Evolutionary conservation across 2,797 vertebrate species (phyloP).

Genomic region (Anisognathus igniventris): DNA sequence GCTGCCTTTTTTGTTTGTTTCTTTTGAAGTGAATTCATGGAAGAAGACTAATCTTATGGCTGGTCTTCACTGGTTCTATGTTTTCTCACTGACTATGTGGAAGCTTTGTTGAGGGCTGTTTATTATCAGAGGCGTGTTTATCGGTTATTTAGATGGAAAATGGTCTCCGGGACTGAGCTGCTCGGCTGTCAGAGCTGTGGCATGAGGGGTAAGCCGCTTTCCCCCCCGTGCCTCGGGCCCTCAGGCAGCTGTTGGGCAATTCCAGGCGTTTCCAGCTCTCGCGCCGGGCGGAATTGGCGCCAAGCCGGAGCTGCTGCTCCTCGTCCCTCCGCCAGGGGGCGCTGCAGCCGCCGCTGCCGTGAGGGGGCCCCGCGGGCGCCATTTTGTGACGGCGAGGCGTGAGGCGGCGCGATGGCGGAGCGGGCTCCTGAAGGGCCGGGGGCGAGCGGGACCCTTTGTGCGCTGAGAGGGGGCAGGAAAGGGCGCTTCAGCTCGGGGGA

Average conservation of each 20-base stretch:
- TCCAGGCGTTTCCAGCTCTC: accelerated
- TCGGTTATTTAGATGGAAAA: not conserved
- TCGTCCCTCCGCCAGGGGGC: accelerated
- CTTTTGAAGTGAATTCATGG: not conserved
- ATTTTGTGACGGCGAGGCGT: accelerated
- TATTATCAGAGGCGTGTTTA: accelerated
- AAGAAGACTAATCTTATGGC: not conserved
- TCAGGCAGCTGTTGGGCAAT: accelerated
- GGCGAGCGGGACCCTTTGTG: accelerated
- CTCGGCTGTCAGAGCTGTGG: too few species aligned
- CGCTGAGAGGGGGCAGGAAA: accelerated
- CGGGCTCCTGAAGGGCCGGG: accelerated
- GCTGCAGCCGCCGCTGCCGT: accelerated
- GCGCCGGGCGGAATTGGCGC: accelerated
- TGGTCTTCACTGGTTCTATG: not conserved
- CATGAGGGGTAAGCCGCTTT: accelerated
- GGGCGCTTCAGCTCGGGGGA: accelerated
- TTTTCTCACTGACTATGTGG: not conserved
- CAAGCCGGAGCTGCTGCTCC: accelerated
- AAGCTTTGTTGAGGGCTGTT: not conserved
- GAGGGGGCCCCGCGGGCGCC: accelerated
- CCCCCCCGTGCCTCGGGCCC: accelerated
- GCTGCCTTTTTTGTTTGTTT: not conserved
- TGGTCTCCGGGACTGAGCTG: accelerated
- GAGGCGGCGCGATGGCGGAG: accelerated